Percentiles rank a stretch among this genome's conserved stretches.
Conservation (phyloP, 2,797 vertebrate genomes). For the Uromys caudimaculatus region DNA sequence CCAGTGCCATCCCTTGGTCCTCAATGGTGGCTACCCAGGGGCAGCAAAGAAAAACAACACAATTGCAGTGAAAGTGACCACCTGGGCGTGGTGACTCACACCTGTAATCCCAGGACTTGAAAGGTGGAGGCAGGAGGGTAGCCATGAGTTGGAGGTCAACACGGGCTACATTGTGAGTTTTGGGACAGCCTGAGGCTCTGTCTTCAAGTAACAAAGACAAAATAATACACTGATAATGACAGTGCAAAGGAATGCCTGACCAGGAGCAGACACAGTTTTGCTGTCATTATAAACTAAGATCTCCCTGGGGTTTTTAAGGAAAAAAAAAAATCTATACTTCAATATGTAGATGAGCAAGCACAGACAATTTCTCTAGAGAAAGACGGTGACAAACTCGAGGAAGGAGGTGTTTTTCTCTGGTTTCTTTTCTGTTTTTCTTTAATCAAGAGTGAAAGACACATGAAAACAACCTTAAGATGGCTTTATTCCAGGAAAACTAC, state of each 20-base stretch:
- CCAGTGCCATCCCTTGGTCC: neutral
- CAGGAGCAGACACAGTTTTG: neutral
- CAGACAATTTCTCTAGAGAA: neutral
- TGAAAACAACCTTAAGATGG: slow-evolving; percentile 34
- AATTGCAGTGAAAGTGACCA: neutral
- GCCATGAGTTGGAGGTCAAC: neutral
- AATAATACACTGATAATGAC: neutral
- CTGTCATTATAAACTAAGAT: neutral
- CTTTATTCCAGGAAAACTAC: slow-evolving; percentile 20
- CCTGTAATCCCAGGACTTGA: neutral
- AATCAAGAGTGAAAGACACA: slow-evolving; percentile 16
- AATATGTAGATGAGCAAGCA: slow-evolving; percentile 43
- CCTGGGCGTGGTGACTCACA: neutral
- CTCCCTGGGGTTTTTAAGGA: slow-evolving; percentile 43
- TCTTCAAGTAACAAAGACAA: neutral
- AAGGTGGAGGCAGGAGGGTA: neutral
- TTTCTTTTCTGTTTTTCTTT: slow-evolving; percentile 31
- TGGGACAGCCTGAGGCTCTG: neutral
- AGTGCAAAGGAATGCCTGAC: neutral
- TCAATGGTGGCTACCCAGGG: neutral
- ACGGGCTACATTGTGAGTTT: neutral
- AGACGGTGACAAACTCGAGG: neutral
- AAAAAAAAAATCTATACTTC: slow-evolving; percentile 24
- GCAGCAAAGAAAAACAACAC: neutral
- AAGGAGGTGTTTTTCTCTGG: neutral